Evolutionary conservation across 2,113 vertebrate species (phyloP).

Genomic region (Electrona antarctica): DNA sequence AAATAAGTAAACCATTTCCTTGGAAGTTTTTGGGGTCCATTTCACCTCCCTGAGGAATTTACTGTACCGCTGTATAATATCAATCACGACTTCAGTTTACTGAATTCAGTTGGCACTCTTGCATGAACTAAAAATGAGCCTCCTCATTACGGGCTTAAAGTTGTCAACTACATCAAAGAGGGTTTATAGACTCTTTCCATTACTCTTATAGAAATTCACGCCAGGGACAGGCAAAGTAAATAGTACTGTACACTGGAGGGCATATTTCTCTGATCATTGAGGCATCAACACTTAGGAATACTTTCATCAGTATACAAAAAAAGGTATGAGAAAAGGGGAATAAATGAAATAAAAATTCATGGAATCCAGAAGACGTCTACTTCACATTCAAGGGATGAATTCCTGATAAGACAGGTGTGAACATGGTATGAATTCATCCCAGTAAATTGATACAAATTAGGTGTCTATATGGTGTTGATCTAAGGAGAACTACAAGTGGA

Average conservation of each 20-base stretch:
- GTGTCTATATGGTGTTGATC: constrained; percentile 42
- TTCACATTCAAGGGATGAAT: constrained; percentile 46
- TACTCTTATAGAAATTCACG: constrained; percentile 31
- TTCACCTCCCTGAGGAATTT: too few species aligned
- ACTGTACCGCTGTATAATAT: too few species aligned
- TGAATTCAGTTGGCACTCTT: constrained; percentile 41
- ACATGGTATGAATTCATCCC: constrained; percentile 28
- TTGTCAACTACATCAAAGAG: constrained; percentile 57
- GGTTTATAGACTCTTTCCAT: constrained; percentile 23
- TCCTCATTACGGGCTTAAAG: constrained; percentile 32
- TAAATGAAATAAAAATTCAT: constrained; percentile 55
- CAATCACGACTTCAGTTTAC: not conserved
- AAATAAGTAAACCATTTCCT: too few species aligned
- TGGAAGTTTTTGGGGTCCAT: too few species aligned
- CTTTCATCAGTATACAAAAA: constrained; percentile 45
- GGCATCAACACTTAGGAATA: constrained; percentile 13
- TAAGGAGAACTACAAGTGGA: constrained; percentile 20
- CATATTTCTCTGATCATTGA: constrained; percentile 55
- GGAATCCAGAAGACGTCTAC: constrained; percentile 28
- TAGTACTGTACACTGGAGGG: constrained; percentile 8
- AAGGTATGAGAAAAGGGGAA: constrained; percentile 55
- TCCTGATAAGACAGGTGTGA: constrained; percentile 39
- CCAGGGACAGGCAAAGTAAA: constrained; percentile 40
- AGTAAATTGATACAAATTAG: constrained; percentile 63
- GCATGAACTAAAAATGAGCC: constrained; percentile 33